Base-by-base conservation (phyloP, 2,797 vertebrate species). In the Neosilurus mollespiculum region DNA sequence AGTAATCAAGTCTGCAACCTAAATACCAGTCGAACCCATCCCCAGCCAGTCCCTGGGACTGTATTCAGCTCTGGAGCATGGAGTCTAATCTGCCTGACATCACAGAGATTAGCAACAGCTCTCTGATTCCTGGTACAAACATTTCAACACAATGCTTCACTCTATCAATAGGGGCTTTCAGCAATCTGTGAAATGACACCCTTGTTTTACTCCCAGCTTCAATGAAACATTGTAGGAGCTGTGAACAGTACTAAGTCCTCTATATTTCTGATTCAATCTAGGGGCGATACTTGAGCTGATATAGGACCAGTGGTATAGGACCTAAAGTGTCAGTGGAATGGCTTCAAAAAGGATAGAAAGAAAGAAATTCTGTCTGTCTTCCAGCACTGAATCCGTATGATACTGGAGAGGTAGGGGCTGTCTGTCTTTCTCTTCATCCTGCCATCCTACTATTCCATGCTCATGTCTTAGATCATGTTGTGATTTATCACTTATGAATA, bases 71-170 rank as follows among this genome's bases (percentile, higher is more conserved):
- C 73, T 30, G 11, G 80, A 81, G 37, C 78, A 54, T 80, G 56
- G 76, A 82, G 83, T 86, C 80, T 81, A 87, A 87, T 87, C 84
- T 86, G 86, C 72, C 61, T 87, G 86, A 88, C 86, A 85, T 86
- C 84, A 85, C 76, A 84, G 86, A 86, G 87, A 86, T 87, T 88
- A 87, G 81, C 86, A 81, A 58, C 69, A 75, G 83, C 85, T 77
- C 54, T 85, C 81, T 83, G 85, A 87, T 81, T 88, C 80, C 86
- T 89, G 88, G 86, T 85, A 86, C 86, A 85, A 87, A 85, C 83
- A 85, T 85, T 85, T 87, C 84, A 83, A 83, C 70, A 87, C 75
- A 85, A 86, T 86, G 78, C 86, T 87, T 82, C 20, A 76, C 81
- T 64, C n/a, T 14, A 84, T 83, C 85, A 85, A 89, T 88, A 85